Base-by-base conservation (phyloP, 1,140 invertebrate genomes). In the Drosophila yakuba region DNA sequence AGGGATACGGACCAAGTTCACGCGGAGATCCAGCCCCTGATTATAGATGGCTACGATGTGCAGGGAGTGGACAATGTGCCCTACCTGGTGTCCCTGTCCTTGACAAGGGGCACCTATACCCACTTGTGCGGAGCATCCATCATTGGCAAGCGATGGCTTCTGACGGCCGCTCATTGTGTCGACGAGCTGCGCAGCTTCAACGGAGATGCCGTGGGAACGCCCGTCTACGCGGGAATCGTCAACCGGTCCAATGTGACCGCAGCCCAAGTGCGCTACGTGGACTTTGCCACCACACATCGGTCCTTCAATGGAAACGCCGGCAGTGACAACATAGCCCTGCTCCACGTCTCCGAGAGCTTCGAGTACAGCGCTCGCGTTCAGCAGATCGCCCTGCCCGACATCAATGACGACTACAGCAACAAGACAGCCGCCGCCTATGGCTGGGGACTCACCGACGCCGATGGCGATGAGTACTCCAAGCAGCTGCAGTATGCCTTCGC, bases 71-170 rank as follows among this genome's bases (percentile, higher is more conserved):
- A 90, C 38, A 89, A 90, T 60, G 94, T 94, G 54, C 94, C 95
- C 2, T 95, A 94, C 60, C 90, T 95, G n/a, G 93, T 95, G 10
- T 94, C 94, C 1, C 62, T 95, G 36, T 94, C 94, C 62, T 75
- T 92, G 36, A 80, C 94, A 0, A 92, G 44, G 5, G 15, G 79
- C 43, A 77, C 88, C 15, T 95, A 95, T 74, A 83, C 86, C 4
- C 95, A 95, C 75, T 84, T 93, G 25, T 96, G 95, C 73, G 95
- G 94, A 6, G 95, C 94, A 4, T 93, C 93, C 20, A 93, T 96
- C 32, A 92, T 96, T 41, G 94, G 81, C 60, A 93, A 94, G 61
- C 77, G 93, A 41, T 95, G 94, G 94, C 93, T 95, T n/a, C 38
- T 95, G 7, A 93, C 93, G 12, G 93, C 94, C 5, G 94, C 92